Evolutionary conservation across 2,113 vertebrate genomes (phyloP).

Genomic region (Sinosuthora webbiana): DNA sequence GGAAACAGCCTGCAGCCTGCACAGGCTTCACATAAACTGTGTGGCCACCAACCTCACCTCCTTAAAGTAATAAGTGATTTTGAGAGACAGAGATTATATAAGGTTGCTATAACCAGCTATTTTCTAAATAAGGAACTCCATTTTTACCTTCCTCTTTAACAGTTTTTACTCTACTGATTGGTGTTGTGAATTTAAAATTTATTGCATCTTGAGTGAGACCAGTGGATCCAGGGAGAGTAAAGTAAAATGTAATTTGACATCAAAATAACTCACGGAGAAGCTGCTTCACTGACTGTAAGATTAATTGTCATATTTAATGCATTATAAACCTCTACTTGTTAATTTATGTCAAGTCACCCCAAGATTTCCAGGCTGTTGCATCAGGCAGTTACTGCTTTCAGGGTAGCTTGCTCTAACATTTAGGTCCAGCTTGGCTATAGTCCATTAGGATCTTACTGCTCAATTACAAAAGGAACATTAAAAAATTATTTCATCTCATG

Average conservation of each 20-base stretch:
- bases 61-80: background rate
- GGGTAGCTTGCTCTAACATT: background rate
- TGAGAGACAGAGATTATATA: background rate
- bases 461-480: slow-evolving; percentile 25
- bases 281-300: slow-evolving; percentile 31
- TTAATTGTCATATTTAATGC: slow-evolving; percentile 58
- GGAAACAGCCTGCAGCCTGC: background rate
- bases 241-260: slow-evolving; percentile 48
- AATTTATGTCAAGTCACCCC: slow-evolving; percentile 51
- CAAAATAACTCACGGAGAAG: slow-evolving; percentile 37
- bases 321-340: slow-evolving; percentile 49
- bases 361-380: slow-evolving; percentile 48
- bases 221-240: background rate
- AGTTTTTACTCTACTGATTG: slow-evolving; percentile 2
- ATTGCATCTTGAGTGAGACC: background rate
- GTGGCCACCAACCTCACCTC: background rate
- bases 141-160: background rate
- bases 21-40: background rate
- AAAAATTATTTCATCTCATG: slow-evolving; percentile 22
- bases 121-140: background rate
- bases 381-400: slow-evolving; percentile 4
- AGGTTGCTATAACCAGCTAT: background rate
- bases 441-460: slow-evolving; percentile 25
- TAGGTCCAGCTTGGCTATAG: background rate
- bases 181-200: slow-evolving; percentile 35